Evolutionary conservation across 2,888 invertebrate species (phyloP).

Genomic region (Isoperla grammatica): DNA sequence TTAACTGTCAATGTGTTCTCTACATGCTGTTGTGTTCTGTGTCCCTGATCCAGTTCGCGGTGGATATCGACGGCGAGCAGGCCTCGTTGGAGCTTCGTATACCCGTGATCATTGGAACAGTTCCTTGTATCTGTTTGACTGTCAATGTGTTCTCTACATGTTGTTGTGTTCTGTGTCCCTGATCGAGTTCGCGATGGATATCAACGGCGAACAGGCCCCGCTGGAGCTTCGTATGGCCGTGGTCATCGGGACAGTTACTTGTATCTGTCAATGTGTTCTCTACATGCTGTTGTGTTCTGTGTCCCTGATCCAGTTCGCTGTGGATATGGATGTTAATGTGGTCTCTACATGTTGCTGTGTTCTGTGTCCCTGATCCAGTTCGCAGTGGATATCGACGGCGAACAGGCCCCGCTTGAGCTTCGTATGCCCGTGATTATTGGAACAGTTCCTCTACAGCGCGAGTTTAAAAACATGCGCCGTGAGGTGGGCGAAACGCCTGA

Average conservation of each 20-base stretch:
- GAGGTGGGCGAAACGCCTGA: neutral
- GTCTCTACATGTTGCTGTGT: too few species aligned
- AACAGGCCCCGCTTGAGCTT: conserved; percentile 33
- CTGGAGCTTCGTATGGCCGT: conserved; percentile 35
- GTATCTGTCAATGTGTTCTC: too few species aligned
- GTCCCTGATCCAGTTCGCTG: conserved; percentile 34
- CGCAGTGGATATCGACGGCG: conserved; percentile 32
- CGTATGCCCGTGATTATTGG: conserved; percentile 35
- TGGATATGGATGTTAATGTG: conserved; percentile 33
- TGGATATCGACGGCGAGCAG: conserved; percentile 32
- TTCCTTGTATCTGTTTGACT: too few species aligned
- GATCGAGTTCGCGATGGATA: conserved; percentile 34
- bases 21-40: too few species aligned
- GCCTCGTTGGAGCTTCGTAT: conserved; percentile 34
- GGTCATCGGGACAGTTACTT: conserved; percentile 35
- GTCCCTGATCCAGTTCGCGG: conserved; percentile 34
- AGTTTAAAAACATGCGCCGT: conserved; percentile 30
- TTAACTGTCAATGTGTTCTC: too few species aligned
- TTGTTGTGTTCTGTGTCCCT: too few species aligned
- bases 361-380: too few species aligned
- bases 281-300: too few species aligned
- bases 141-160: too few species aligned
- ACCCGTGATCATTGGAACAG: conserved; percentile 35
- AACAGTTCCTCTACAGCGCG: conserved; percentile 35
- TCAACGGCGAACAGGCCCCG: conserved; percentile 32